Base-by-base conservation (phyloP, 1,140 invertebrate species). In the Antheraea mylitta region DNA sequence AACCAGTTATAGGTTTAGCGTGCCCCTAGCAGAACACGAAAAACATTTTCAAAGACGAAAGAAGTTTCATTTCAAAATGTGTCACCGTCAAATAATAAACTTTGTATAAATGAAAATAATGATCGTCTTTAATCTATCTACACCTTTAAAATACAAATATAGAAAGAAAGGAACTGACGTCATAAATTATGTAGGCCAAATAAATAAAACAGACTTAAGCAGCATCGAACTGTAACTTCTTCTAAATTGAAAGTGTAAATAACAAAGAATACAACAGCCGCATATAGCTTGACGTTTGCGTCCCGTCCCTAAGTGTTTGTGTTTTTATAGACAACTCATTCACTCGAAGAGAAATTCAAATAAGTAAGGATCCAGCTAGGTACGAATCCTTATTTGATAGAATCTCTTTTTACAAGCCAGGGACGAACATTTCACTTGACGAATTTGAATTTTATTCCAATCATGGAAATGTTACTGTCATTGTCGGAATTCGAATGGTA, bases 381-480 rank as follows among this genome's bases (percentile, higher is more conserved):
- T 76, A 78, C 66, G 78, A 81, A 86, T 81, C 79, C 82, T 76
- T 74, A 75, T 79, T 82, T 87, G 81, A 89, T 89, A 83, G 85
- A 83, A 89, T 86, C 80, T 80, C 82, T 72, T 72, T 78, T 77
- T 79, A 76, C 74, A 81, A 74, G 70, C 68, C 64, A 60, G 76
- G 64, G 72, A 63, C 69, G 76, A 68, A 73, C 74, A 72, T 72
- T 75, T 82, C 74, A 73, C 68, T 78, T 76, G 64, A 59, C 76
- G 68, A 83, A 87, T 87, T 87, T 87, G 82, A 89, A 86, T 87
- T 87, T 85, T 85, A 87, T 87, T 81, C 71, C 75, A 80, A 78
- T 80, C 73, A 72, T 74, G 69, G 74, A 82, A 85, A 65, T 45
- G 64, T 65, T 65, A 53, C 45, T 2, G 45, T 53, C 45, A 53